Percentiles rank a stretch among this genome's conserved stretches.
Evolutionary conservation across 2,888 invertebrate species (phyloP).

Genomic region (Philereme vetulata): DNA sequence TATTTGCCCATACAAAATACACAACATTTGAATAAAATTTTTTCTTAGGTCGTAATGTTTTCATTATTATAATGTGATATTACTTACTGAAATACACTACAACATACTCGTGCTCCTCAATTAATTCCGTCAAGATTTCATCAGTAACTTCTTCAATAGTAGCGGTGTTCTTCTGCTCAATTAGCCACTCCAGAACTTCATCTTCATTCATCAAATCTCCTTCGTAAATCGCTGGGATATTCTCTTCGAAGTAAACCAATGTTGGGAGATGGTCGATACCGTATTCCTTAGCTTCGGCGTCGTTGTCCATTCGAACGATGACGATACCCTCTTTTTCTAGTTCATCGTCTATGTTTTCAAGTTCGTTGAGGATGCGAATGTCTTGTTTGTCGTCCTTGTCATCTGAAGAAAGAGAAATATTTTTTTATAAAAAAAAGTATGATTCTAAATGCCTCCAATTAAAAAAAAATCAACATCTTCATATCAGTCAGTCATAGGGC

Average conservation of each 20-base stretch:
- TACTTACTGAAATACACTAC: slow-evolving; percentile 95
- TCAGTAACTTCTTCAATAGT: slow-evolving; percentile 98
- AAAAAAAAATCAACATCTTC: no score
- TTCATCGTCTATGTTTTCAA: slow-evolving; percentile 97
- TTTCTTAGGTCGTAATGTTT: no score
- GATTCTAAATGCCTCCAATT: no score
- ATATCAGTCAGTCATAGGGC: no score
- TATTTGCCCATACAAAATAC: no score
- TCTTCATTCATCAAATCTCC: slow-evolving; percentile 96
- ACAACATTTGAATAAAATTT: no score
- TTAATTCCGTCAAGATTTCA: slow-evolving; percentile 92
- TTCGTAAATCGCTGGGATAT: slow-evolving; percentile 95
- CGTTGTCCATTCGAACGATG: slow-evolving; percentile 95
- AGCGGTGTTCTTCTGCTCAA: slow-evolving; percentile 94
- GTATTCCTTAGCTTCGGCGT: slow-evolving; percentile 94
- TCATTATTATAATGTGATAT: neutral
- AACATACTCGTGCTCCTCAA: slow-evolving; percentile 96
- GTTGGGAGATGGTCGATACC: slow-evolving; percentile 95
- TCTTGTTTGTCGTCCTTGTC: slow-evolving; percentile 96
- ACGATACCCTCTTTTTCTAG: slow-evolving; percentile 95
- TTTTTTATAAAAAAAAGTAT: neutral
- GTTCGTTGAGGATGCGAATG: slow-evolving; percentile 92
- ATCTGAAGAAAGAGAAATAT: slow-evolving; percentile 79
- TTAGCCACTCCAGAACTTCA: slow-evolving; percentile 94
- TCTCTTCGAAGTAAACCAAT: slow-evolving; percentile 94